Evolutionary conservation across 2,888 invertebrate species (phyloP).

Genomic region (Oscheius sp.): DNA sequence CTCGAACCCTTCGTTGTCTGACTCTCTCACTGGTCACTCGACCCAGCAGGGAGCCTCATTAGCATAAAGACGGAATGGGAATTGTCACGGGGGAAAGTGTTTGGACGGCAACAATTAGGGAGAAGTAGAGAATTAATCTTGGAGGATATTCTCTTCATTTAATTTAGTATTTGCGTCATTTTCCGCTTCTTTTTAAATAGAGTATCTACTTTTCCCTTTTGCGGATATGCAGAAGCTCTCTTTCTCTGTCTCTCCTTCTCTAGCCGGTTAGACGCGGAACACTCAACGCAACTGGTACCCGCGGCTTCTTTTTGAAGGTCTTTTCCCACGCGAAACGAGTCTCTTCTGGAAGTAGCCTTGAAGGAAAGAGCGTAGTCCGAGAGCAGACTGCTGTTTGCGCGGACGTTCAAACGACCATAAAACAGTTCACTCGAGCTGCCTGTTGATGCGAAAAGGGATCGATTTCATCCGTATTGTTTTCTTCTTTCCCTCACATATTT

Average conservation of each 20-base stretch:
- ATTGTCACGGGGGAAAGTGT: background rate
- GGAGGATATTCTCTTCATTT: no score
- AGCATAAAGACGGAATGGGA: conserved; percentile 15
- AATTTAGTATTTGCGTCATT: conserved; percentile 24
- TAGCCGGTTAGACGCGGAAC: background rate
- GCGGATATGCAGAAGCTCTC: background rate
- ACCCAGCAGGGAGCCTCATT: conserved; percentile 26
- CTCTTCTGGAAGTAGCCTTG: background rate
- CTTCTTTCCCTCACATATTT: background rate
- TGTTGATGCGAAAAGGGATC: conserved; percentile 21
- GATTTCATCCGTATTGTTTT: background rate
- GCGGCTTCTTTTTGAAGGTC: background rate
- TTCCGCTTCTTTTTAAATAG: conserved; percentile 10
- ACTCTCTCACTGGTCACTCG: conserved; percentile 22
- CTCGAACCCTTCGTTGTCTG: background rate
- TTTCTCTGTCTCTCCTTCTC: background rate
- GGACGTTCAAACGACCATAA: conserved; percentile 13
- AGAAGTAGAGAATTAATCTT: background rate
- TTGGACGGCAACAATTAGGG: background rate
- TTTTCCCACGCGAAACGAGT: background rate
- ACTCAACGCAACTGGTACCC: conserved; percentile 9
- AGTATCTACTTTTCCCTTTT: background rate
- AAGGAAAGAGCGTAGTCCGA: background rate
- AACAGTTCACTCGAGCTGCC: conserved; percentile 26
- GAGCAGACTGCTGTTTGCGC: conserved; percentile 8